Base-by-base conservation (phyloP, 2,797 vertebrate genomes). In the Gymnothorax javanicus region DNA sequence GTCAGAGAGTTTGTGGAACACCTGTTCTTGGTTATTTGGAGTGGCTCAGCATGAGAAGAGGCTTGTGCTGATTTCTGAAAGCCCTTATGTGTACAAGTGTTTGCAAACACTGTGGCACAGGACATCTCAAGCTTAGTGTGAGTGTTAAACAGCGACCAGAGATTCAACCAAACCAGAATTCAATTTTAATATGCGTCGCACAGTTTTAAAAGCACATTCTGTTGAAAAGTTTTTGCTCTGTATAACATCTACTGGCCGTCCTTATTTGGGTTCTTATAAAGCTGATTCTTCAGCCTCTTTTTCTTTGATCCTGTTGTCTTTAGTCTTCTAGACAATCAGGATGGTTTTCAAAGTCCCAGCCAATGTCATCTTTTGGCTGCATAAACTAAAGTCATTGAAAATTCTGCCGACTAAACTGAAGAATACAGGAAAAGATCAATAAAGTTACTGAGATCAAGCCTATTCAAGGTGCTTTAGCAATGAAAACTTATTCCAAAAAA, bases 401-500 rank as follows among this genome's bases (percentile, higher is more conserved):
- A 15, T 83, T 25, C 57, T 20, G 25, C 64, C 0, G n/a, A 43
- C 59, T 33, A 20, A 62, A 33, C 6, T 57, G 54, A 20, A 54
- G 17, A 20, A 57, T n/a, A 20, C n/a, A 7, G 50, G 3, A 56
- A 20, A 23, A 33, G 58, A 86, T 81, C 20, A 82, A 60, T 27
- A 50, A 43, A 79, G 59, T 12, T 8, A 54, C 50, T 81, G 52
- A 64, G 57, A 81, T 15, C 43, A 64, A 77, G 82, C n/a, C 57
- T 86, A 75, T 79, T 79, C 85, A 62, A 13, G 27, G 50, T 43
- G 25, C 17, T 71, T 73, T 75, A 67, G 23, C 43, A 58, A 62
- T 17, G 17, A 43, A 73, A 62, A 60, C 82, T 43, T 62, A 27
- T 84, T 60, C 25, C 7, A 43, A n/a, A 82, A 82, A 89, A 87